phyloP scores from a whole-genome alignment of 37 sponge, comb jelly and placozoan species.

The Eunapius fragilis region DNA sequence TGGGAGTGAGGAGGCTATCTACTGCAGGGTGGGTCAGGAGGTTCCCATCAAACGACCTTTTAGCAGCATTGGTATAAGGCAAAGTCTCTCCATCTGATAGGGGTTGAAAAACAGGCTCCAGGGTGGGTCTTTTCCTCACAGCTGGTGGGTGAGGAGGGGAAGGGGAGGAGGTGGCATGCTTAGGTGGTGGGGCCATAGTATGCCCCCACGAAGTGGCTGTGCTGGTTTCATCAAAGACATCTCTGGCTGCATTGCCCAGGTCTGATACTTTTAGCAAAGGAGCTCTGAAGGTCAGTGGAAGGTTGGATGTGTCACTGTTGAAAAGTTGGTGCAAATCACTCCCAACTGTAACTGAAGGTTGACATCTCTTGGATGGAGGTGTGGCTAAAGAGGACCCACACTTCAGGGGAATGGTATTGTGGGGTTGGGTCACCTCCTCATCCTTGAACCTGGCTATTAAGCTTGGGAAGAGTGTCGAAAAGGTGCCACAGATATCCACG shows the following conservation, averaged over 20 bases:
- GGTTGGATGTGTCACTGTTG: slow-evolving; percentile 1
- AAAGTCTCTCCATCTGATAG: background rate
- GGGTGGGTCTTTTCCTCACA: background rate
- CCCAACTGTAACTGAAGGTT: background rate
- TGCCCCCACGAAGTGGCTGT: background rate
- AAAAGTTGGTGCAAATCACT: slow-evolving; percentile 1
- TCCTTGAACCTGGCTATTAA: slow-evolving; percentile 2
- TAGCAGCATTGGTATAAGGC: background rate
- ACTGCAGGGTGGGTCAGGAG: background rate
- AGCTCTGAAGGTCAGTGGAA: slow-evolving; percentile 59
- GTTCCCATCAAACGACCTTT: background rate
- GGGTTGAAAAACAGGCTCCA: slow-evolving; percentile 3
- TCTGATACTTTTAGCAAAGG: slow-evolving; percentile 15
- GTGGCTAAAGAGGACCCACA: background rate
- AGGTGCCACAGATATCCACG: background rate
- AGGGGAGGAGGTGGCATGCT: background rate
- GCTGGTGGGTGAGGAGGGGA: background rate
- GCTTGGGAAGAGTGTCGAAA: slow-evolving; percentile 24
- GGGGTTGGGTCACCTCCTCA: background rate
- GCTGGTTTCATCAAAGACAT: slow-evolving; percentile 20
- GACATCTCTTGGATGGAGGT: background rate
- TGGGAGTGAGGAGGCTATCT: background rate
- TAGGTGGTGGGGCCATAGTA: background rate
- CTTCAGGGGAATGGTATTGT: background rate
- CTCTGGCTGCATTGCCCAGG: slow-evolving; percentile 12